phyloP scores from a whole-genome alignment of 2,797 vertebrate genomes.

The Choloepus didactylus region DNA sequence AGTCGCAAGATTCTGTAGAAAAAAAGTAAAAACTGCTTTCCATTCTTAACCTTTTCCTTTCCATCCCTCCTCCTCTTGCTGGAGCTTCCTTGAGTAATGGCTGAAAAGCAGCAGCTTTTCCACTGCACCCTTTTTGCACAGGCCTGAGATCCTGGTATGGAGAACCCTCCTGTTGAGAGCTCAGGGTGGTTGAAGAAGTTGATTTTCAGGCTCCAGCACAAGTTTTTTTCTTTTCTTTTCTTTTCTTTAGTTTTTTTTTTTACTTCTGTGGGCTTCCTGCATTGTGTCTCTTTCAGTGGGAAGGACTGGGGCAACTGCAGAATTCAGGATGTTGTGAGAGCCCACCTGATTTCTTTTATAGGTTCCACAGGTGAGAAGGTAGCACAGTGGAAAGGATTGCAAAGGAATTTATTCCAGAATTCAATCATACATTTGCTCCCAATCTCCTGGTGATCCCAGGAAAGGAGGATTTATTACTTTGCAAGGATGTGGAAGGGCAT shows the following conservation, averaged over 20 bases:
- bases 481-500: neutral
- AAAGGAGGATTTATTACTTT: neutral
- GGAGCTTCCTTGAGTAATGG: neutral
- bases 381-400: neutral
- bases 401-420: neutral
- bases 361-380: neutral
- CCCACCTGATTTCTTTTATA: neutral
- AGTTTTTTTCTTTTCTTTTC: too few species aligned
- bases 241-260: conserved; percentile 18
- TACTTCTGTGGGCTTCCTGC: neutral
- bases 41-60: neutral
- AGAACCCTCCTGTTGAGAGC: neutral
- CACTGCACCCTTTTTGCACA: neutral
- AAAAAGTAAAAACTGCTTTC: neutral
- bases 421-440: neutral
- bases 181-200: neutral
- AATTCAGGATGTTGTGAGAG: neutral
- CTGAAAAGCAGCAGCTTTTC: neutral
- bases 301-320: neutral
- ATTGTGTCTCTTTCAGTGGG: neutral
- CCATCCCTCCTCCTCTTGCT: neutral
- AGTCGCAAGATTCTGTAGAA: neutral
- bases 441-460: neutral
- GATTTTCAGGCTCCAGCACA: neutral
- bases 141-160: neutral